phyloP scores from a whole-genome alignment of 1,140 invertebrate species.

The Zophobas atratus region DNA sequence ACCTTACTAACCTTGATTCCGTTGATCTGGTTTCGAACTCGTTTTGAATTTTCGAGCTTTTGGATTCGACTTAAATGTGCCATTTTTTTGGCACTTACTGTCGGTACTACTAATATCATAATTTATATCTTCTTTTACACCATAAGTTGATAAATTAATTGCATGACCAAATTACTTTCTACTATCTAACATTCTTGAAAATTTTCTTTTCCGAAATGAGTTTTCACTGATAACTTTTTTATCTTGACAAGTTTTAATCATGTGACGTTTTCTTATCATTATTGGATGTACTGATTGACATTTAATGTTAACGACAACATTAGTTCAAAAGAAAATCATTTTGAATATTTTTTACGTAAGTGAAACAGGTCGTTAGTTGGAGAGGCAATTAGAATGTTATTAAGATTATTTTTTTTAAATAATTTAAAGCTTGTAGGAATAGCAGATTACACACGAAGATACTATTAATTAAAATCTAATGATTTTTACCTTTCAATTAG shows the following conservation, averaged over 20 bases:
- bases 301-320: conserved; percentile 17
- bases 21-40: conserved; percentile 20
- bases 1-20: conserved; percentile 20
- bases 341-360: conserved; percentile 5
- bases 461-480: conserved; percentile 23
- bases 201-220: background rate
- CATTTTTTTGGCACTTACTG: background rate
- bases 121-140: too few relatives aligned
- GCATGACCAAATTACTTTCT: too few relatives aligned
- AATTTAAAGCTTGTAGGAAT: background rate
- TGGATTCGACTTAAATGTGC: background rate
- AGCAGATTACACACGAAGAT: background rate
- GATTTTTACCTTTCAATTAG: conserved; percentile 9
- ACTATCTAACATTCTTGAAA: background rate
- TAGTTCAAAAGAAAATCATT: background rate
- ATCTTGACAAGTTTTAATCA: background rate
- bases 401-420: conserved; percentile 24
- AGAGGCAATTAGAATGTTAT: conserved; percentile 25
- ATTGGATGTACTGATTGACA: conserved; percentile 23
- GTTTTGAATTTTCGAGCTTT: conserved; percentile 6
- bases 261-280: conserved; percentile 7
- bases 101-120: too few relatives aligned
- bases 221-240: background rate
- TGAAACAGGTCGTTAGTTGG: conserved; percentile 19
- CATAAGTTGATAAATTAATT: too few relatives aligned